These are phyloP conservation scores for Zosterops lateralis DNA, from an alignment of 2,113 vertebrate genomes.

Conservation along the genomic window DNA sequence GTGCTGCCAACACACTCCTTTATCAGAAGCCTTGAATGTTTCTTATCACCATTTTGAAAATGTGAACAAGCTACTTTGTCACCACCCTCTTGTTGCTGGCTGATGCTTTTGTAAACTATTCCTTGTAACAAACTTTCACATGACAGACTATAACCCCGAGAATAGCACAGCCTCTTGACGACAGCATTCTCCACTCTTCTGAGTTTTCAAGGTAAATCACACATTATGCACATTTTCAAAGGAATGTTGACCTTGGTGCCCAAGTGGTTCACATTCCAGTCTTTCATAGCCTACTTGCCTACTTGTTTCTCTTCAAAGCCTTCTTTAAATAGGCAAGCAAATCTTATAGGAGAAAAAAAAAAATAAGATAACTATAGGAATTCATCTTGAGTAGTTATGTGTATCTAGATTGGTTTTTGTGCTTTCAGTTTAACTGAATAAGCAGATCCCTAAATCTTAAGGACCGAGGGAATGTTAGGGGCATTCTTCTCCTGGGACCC, in stretches of 20 bases:
- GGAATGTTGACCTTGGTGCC: background rate
- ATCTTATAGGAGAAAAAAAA: background rate
- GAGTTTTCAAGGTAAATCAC: background rate
- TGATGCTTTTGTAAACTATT: background rate
- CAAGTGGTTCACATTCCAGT: background rate
- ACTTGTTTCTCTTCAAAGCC: background rate
- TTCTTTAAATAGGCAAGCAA: background rate
- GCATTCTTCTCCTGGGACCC: background rate
- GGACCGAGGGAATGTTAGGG: fast-evolving
- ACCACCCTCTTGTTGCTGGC: background rate
- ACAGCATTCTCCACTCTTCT: background rate
- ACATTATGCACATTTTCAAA: background rate
- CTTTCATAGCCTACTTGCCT: background rate
- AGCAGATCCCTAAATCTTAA: background rate
- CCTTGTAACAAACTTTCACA: background rate
- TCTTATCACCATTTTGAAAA: background rate
- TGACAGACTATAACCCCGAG: background rate
- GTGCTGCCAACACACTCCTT: background rate
- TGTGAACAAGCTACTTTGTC: background rate
- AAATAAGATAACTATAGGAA: background rate
- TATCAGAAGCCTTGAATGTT: background rate
- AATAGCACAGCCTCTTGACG: background rate
- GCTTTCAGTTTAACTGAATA: background rate
- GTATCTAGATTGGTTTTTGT: background rate
- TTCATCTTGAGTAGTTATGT: background rate